Evolutionary conservation across 2,888 invertebrate species (phyloP), one percentile per base, ranked within the genome.

Genomic region (Phymatocera aterrima): DNA sequence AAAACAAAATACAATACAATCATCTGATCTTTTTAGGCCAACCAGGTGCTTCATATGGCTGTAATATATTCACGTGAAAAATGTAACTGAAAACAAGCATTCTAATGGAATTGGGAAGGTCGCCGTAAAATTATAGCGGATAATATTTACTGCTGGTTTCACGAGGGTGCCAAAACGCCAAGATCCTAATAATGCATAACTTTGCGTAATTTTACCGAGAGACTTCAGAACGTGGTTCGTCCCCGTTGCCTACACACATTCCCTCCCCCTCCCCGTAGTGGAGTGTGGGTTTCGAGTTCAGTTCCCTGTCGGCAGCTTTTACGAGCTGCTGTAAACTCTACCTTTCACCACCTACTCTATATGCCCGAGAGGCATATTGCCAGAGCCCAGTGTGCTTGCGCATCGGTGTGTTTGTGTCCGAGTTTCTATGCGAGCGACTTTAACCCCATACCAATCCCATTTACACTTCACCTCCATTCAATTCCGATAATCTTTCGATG

Each of bases 291-390:
- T 75, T 75, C n/a, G 75, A 60, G 75, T 57, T 75, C 57, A 40
- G 75, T 75, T 57, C 75, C 57, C 57, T 54, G 21, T 57, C 21
- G 75, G 57, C 40, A 75, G 37, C 75, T 75, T 75, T 75, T 75
- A 75, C 75, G 75, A 57, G 54, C 57, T 57, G 40, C 75, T 75
- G 75, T 57, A 75, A 75, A 60, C 75, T 75, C 75, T 57, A 37
- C 57, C 40, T 75, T 75, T 75, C 60, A 60, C 75, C 75, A 57
- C 75, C 75, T 40, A 57, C 75, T 75, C 75, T 75, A 54, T 75
- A 54, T 75, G 57, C 75, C 57, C 40, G 60, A 57, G 57, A 75
- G 57, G 75, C 75, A 72, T 72, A 72, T 72, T 72, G 51, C 72
- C 72, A 15, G 24, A n/a, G n/a, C n/a, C 72, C 37, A 72, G 51